phyloP scores from a whole-genome alignment of 2,113 vertebrate species.

The Serinus canaria region DNA sequence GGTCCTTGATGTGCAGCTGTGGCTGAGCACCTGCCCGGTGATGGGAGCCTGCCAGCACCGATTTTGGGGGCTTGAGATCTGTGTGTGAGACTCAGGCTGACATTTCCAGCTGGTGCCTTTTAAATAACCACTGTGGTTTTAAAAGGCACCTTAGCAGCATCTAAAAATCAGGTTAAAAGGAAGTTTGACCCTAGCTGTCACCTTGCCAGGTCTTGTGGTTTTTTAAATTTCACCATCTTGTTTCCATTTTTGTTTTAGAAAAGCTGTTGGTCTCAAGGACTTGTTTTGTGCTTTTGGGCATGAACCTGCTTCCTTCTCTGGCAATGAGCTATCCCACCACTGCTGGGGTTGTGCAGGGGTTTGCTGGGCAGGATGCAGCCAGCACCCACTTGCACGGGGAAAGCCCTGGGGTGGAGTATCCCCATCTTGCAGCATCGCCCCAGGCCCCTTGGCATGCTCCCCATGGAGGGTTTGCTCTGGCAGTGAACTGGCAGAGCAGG shows the following conservation, averaged over 20 bases:
- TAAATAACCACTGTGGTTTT: background rate
- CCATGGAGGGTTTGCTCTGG: accelerated
- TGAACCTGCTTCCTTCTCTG: background rate
- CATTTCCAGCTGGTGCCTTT: background rate
- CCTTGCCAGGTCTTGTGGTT: background rate
- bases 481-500: background rate
- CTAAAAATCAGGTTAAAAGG: conserved; percentile 45
- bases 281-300: background rate
- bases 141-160: conserved; percentile 7
- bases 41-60: background rate
- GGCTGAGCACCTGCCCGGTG: background rate
- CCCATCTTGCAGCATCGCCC: background rate
- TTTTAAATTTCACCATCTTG: background rate
- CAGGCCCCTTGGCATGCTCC: background rate
- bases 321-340: background rate
- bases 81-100: background rate
- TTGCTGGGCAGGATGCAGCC: background rate
- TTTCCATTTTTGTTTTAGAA: background rate
- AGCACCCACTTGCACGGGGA: accelerated
- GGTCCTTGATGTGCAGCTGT: background rate
- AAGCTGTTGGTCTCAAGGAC: background rate
- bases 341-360: accelerated
- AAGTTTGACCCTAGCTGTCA: background rate
- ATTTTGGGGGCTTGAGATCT: background rate
- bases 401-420: background rate